Evolutionary conservation across 1,140 invertebrate species (phyloP).

Genomic region (Heterodera schachtii): DNA sequence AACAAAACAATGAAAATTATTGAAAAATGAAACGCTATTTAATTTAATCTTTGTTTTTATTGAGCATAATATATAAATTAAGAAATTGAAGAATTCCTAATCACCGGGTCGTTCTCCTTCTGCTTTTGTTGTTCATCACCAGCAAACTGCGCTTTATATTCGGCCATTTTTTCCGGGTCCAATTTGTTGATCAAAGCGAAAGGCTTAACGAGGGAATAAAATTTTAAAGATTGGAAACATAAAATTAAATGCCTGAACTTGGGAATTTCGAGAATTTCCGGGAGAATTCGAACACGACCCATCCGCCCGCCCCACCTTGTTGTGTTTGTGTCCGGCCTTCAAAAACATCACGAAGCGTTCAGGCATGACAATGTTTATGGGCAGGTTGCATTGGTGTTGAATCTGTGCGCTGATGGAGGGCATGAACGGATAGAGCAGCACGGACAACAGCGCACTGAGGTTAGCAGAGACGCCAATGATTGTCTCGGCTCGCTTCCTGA

Average conservation of each 20-base stretch:
- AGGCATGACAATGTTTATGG: conserved; percentile 70
- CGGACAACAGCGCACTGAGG: conserved; percentile 79
- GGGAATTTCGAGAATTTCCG: no score
- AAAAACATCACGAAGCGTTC: conserved; percentile 74
- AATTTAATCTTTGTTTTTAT: no score
- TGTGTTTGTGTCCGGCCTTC: conserved; percentile 81
- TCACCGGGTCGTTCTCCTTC: neutral
- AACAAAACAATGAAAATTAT: neutral
- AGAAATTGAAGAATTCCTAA: no score
- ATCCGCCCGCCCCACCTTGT: conserved; percentile 71
- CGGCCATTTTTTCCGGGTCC: conserved; percentile 75
- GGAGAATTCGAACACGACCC: neutral
- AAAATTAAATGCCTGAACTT: no score
- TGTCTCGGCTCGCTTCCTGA: conserved; percentile 77
- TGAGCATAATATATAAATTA: no score
- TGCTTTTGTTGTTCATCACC: conserved; percentile 69
- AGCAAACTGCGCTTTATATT: conserved; percentile 78
- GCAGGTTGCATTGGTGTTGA: conserved; percentile 75
- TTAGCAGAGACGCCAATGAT: conserved; percentile 85
- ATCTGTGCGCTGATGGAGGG: conserved; percentile 77
- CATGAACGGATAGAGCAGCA: conserved; percentile 87
- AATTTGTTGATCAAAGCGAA: conserved; percentile 85
- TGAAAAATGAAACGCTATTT: neutral
- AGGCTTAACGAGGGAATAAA: conserved; percentile 69
- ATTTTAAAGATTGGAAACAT: neutral